Conservation (phyloP, 2,888 invertebrate genomes). For the Subacronicta megacephala region DNA sequence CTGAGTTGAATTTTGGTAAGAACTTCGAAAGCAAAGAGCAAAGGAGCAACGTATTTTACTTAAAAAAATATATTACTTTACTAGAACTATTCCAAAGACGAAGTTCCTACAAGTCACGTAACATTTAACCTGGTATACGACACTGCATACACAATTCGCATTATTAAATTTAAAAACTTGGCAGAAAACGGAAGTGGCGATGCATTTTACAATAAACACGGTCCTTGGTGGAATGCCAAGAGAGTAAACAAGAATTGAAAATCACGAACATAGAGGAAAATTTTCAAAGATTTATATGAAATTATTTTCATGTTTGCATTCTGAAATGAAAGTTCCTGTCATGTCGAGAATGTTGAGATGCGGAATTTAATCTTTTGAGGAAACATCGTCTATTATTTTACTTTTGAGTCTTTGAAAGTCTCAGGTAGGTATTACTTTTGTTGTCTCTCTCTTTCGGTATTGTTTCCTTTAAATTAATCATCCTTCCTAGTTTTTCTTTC, state of each 20-base stretch:
- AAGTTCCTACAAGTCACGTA: not conserved
- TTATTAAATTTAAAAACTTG: conserved; percentile 27
- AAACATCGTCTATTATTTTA: not conserved
- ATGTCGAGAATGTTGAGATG: conserved; percentile 1
- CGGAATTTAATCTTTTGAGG: not conserved
- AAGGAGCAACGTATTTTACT: not conserved
- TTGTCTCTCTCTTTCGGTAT: too few relatives aligned
- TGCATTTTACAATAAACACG: conserved; percentile 11
- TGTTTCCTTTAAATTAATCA: too few relatives aligned
- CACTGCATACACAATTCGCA: conserved; percentile 18
- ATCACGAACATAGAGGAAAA: not conserved
- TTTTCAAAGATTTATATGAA: conserved; percentile 3
- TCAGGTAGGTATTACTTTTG: too few relatives aligned
- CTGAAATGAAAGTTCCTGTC: conserved; percentile 22
- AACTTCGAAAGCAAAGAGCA: too few relatives aligned
- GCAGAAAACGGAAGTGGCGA: conserved; percentile 18
- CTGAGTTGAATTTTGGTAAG: too few relatives aligned
- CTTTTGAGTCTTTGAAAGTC: too few relatives aligned
- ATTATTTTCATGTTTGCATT: conserved; percentile 26
- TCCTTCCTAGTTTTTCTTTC: too few relatives aligned
- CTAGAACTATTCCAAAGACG: too few relatives aligned
- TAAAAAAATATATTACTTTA: too few relatives aligned
- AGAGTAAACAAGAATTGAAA: conserved; percentile 6
- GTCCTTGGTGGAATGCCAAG: conserved; percentile 30
- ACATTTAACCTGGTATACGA: conserved; percentile 2